Percentiles rank a stretch among this genome's conserved stretches.
phyloP scores from a whole-genome alignment of 2,797 vertebrate genomes.

The Otolemur crassicaudatus region DNA sequence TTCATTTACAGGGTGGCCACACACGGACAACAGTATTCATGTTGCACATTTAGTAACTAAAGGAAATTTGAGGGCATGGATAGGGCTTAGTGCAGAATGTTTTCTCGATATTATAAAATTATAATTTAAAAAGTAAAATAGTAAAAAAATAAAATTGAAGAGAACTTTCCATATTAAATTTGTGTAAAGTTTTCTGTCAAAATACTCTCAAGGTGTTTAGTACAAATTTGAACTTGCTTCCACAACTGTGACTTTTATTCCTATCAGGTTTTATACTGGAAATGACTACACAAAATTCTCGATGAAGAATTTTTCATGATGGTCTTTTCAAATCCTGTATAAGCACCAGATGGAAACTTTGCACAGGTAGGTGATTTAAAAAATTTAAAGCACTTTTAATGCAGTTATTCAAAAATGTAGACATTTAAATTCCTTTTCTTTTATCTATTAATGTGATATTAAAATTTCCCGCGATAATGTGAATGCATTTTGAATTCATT shows the following conservation, averaged over 20 bases:
- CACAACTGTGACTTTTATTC: slow-evolving; percentile 7
- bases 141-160: background rate
- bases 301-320: slow-evolving; percentile 26
- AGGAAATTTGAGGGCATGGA: background rate
- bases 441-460: slow-evolving; percentile 32
- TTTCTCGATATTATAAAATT: slow-evolving; percentile 46
- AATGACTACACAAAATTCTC: slow-evolving; percentile 49
- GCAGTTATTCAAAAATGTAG: slow-evolving; percentile 23
- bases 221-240: background rate
- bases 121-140: slow-evolving; percentile 19
- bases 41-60: background rate
- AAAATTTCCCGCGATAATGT: slow-evolving; percentile 36
- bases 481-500: slow-evolving; percentile 39
- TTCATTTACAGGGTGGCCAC: background rate
- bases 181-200: slow-evolving; percentile 40
- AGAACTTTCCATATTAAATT: background rate
- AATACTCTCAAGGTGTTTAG: slow-evolving; percentile 28
- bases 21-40: background rate
- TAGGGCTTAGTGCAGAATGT: background rate
- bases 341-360: background rate
- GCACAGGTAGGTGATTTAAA: background rate
- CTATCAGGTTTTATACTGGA: slow-evolving; percentile 21
- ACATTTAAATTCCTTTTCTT: slow-evolving; percentile 49
- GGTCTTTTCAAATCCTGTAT: slow-evolving; percentile 38
- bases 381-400: background rate